Conservation (phyloP, 2,888 invertebrate species). For the Hoplodrina blanda region DNA sequence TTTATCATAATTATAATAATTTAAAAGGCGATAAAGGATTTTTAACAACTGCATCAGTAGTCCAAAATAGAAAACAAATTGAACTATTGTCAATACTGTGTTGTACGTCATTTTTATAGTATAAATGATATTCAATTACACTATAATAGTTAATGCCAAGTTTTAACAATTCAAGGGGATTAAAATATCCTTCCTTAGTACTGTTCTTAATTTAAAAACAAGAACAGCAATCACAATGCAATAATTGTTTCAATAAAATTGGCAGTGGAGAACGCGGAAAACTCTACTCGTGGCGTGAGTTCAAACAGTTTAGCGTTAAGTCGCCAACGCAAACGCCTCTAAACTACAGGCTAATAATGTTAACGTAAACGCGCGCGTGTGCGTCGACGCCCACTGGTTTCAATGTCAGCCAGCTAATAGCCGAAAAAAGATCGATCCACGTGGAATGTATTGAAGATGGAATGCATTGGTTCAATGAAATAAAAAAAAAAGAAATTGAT, state of each 20-base stretch:
- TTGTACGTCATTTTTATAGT: neutral
- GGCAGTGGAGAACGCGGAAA: constrained; percentile 62
- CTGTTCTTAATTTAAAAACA: neutral
- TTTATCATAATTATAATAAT: too few relatives aligned
- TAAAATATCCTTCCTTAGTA: constrained; percentile 4
- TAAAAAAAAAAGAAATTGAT: neutral
- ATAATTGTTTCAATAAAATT: constrained; percentile 48
- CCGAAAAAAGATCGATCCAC: constrained; percentile 33
- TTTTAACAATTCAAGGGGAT: neutral
- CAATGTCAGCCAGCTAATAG: constrained; percentile 43
- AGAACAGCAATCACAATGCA: constrained; percentile 13
- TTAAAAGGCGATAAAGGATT: too few relatives aligned
- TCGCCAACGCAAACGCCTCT: constrained; percentile 43
- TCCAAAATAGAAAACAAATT: too few relatives aligned
- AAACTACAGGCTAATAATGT: constrained; percentile 29
- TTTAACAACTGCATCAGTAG: too few relatives aligned
- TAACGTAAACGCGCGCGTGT: constrained; percentile 31
- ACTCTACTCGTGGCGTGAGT: constrained; percentile 55
- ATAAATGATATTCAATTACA: too few relatives aligned
- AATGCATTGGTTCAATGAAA: constrained; percentile 18
- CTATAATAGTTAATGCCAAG: too few relatives aligned
- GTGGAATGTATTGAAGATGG: constrained; percentile 11
- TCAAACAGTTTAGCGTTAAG: constrained; percentile 55
- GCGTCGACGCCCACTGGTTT: constrained; percentile 41
- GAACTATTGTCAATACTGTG: neutral